These are phyloP conservation scores for Sceloporus tristichus DNA, from an alignment of 2,113 vertebrate species.

Conservation along the genomic window DNA sequence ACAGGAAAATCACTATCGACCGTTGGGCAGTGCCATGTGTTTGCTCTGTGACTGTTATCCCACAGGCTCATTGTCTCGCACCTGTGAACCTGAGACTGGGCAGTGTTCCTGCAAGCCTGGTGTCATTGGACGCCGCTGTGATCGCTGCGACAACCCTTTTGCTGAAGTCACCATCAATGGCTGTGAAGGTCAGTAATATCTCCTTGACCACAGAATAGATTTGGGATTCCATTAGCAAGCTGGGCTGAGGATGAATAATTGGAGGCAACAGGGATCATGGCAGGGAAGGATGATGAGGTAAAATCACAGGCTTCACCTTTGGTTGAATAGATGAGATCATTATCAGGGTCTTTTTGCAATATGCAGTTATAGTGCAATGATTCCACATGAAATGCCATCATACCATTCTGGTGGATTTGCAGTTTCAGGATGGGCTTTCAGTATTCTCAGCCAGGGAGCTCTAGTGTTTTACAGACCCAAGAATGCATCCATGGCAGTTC, in stretches of 20 bases:
- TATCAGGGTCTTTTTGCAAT: neutral
- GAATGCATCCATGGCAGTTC: no score
- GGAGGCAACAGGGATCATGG: neutral
- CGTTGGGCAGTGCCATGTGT: constrained; percentile 79
- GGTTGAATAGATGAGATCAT: neutral
- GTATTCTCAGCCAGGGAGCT: no score
- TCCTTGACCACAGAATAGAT: neutral
- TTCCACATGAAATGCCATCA: neutral
- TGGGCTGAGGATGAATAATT: neutral
- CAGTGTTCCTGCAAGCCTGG: constrained; percentile 94
- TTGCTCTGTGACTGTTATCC: constrained; percentile 94
- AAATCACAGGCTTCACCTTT: neutral
- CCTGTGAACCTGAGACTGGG: constrained; percentile 86
- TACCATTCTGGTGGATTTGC: neutral
- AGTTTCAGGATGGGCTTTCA: no score
- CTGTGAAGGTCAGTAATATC: constrained; percentile 87
- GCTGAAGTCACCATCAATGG: constrained; percentile 92
- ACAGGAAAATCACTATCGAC: constrained; percentile 94
- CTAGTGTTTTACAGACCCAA: no score
- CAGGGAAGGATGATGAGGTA: neutral
- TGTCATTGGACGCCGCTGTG: constrained; percentile 93
- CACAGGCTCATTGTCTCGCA: constrained; percentile 89
- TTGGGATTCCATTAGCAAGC: neutral
- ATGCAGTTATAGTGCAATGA: no score
- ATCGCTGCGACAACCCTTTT: constrained; percentile 96